Evolutionary conservation across 2,113 vertebrate species (phyloP).

Genomic region (Hemibagrus wyckioides): DNA sequence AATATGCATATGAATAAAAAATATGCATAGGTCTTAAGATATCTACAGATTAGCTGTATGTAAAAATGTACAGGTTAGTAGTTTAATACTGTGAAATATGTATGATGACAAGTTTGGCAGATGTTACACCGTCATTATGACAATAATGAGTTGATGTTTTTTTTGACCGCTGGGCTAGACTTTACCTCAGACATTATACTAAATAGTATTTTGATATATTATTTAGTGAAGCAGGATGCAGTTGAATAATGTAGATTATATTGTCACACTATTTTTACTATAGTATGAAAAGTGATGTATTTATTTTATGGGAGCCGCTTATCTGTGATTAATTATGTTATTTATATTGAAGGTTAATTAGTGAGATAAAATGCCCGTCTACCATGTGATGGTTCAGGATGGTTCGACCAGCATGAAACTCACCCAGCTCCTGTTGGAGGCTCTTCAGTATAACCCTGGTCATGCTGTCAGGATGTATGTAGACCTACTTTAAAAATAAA

Average conservation of each 20-base stretch:
- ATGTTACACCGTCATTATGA: background rate
- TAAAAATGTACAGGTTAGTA: too few relatives aligned
- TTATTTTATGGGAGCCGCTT: background rate
- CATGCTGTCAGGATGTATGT: background rate
- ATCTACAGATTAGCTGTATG: too few relatives aligned
- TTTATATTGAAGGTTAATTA: conserved; percentile 18
- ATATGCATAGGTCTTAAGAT: too few relatives aligned
- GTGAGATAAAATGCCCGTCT: background rate
- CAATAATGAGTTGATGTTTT: too few relatives aligned
- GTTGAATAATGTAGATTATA: background rate
- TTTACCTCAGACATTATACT: background rate
- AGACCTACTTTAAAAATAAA: conserved; percentile 4
- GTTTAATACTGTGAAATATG: too few relatives aligned
- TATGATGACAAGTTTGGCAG: too few relatives aligned
- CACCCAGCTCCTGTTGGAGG: background rate
- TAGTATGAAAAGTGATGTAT: background rate
- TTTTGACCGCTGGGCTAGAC: background rate
- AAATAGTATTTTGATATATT: background rate
- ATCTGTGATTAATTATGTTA: conserved; percentile 24
- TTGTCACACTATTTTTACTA: background rate
- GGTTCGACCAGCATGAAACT: background rate
- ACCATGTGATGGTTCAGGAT: background rate
- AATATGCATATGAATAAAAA: too few relatives aligned
- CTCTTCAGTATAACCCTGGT: conserved; percentile 1
- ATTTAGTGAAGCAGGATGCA: background rate